These are phyloP conservation scores for Montifringilla adamsi DNA, from an alignment of 2,113 vertebrate species.

Conservation along the genomic window DNA sequence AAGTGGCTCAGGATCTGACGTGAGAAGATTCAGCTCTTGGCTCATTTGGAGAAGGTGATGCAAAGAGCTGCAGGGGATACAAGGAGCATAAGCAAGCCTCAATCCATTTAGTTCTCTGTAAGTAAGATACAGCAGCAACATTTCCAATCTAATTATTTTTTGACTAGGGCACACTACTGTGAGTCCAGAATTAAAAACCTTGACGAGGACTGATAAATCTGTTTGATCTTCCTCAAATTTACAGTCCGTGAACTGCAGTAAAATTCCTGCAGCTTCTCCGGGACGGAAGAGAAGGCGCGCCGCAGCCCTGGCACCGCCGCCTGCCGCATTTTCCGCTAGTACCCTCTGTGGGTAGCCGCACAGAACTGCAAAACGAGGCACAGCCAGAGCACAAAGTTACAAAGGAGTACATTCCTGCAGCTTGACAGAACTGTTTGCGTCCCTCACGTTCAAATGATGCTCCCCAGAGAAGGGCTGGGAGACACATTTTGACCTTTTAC, in stretches of 20 bases:
- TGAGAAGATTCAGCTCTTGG: neutral
- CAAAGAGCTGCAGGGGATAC: neutral
- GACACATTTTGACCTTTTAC: neutral
- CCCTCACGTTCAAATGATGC: neutral
- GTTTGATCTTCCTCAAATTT: neutral
- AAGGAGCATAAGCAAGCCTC: neutral
- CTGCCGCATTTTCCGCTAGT: neutral
- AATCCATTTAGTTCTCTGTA: fast-evolving
- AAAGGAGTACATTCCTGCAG: fast-evolving
- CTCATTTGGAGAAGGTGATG: neutral
- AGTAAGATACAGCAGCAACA: neutral
- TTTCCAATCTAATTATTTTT: neutral
- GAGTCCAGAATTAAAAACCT: neutral
- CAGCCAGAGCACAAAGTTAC: fast-evolving
- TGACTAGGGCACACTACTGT: fast-evolving
- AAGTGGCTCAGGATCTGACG: neutral
- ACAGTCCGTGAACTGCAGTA: neutral
- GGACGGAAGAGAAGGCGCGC: fast-evolving
- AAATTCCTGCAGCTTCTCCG: fast-evolving
- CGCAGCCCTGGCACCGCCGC: fast-evolving
- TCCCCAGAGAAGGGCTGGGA: neutral
- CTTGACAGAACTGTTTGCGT: fast-evolving
- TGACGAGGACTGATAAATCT: neutral
- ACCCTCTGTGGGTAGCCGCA: neutral
- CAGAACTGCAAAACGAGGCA: neutral